Base-by-base conservation (phyloP, 2,888 invertebrate species). In the Ligdia adustata region DNA sequence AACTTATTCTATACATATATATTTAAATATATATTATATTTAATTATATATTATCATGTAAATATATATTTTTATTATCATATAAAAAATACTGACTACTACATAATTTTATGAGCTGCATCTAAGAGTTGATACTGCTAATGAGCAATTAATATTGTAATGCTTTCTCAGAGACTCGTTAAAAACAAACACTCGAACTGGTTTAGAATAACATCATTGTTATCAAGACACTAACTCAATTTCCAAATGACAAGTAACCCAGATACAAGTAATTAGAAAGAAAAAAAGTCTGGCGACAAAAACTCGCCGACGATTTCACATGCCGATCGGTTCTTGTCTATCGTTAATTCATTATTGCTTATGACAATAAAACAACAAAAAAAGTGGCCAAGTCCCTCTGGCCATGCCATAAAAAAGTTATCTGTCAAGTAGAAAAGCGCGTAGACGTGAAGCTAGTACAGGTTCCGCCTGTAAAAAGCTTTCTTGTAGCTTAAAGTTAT, bases 261-360 rank as follows among this genome's bases (percentile, higher is more conserved):
- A 41, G 41, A 31, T 48, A 24, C 48, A 42, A 43, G 37, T 43
- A 49, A 35, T 44, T 53, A 37, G 32, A 43, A 44, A 51, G n/a
- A 38, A n/a, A 50, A 48, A 28, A 47, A 44, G 28, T 45, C 26
- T 37, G 33, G 27, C 51, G 39, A 53, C 39, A 51, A 53, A 49
- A 52, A 55, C 29, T 61, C 44, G 53, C 57, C 44, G 38, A 62
- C 62, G 72, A 76, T 77, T 73, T 74, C 73, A 74, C 71, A 76
- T 69, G 61, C 55, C 67, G 75, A 75, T 69, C 58, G 62, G 55
- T 66, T 65, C 67, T 64, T 62, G 64, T 71, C 71, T 71, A 72
- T 77, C 65, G 68, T 74, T 75, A 77, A 80, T 81, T 79, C 73
- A 79, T 78, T 77, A 79, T 77, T 78, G 73, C 67, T 57, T 54